Percentiles rank a stretch among this genome's conserved stretches.
Conservation (phyloP, 2,797 vertebrate genomes). For the Galaxias olidus region DNA sequence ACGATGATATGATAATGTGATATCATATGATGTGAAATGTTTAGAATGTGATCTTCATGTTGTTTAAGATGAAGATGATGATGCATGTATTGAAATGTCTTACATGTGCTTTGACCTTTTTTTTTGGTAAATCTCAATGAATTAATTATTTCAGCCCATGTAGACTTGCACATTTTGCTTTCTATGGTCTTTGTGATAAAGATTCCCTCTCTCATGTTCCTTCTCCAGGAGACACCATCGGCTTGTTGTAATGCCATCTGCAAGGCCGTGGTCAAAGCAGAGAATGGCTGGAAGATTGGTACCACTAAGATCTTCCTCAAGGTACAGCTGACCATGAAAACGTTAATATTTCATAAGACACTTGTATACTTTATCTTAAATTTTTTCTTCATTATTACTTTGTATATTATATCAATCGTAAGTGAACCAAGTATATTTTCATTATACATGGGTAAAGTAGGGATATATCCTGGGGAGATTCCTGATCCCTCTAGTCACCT, state of each 20-base stretch:
- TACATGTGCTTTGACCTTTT: not conserved
- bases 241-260: conserved; percentile 81
- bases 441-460: too few relatives aligned
- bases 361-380: too few relatives aligned
- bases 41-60: too few relatives aligned
- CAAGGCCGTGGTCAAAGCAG: conserved; percentile 66
- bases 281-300: conserved; percentile 86
- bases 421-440: too few relatives aligned
- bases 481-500: not conserved
- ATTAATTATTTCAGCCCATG: not conserved
- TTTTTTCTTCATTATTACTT: too few relatives aligned
- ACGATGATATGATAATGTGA: too few relatives aligned
- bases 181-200: not conserved
- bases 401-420: too few relatives aligned
- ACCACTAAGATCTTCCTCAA: conserved; percentile 92
- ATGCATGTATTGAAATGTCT: not conserved
- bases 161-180: not conserved
- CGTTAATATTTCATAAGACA: too few relatives aligned
- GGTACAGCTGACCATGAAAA: conserved; percentile 64
- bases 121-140: too few relatives aligned
- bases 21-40: too few relatives aligned
- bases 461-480: too few relatives aligned
- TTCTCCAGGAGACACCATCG: conserved; percentile 54
- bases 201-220: conserved; percentile 15
- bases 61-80: not conserved